phyloP scores from a whole-genome alignment of 1,140 invertebrate species.

The Himalopsyche phryganea region DNA sequence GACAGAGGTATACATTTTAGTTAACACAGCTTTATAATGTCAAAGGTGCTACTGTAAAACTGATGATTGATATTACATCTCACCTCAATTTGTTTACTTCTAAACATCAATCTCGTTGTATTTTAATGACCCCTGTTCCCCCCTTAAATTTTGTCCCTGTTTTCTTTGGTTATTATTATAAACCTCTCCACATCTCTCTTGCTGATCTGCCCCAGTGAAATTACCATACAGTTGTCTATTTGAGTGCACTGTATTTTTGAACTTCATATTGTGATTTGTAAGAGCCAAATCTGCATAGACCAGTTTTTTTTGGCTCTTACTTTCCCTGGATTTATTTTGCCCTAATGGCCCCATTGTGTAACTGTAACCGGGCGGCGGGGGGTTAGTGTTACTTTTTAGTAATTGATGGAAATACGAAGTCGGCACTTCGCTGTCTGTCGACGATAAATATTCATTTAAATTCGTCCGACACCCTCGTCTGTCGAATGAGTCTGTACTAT shows the following conservation, averaged over 20 bases:
- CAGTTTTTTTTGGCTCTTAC: slow-evolving; percentile 46
- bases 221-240: slow-evolving; percentile 54
- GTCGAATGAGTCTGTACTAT: slow-evolving; percentile 44
- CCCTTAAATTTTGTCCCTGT: slow-evolving; percentile 37
- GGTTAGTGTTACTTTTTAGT: slow-evolving; percentile 46
- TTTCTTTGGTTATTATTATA: slow-evolving; percentile 42
- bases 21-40: too few relatives aligned
- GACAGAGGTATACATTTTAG: too few relatives aligned
- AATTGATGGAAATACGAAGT: slow-evolving; percentile 48
- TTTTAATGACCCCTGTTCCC: slow-evolving; percentile 67
- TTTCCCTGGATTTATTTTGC: slow-evolving; percentile 37
- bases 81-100: slow-evolving; percentile 27
- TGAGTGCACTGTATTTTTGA: slow-evolving; percentile 55
- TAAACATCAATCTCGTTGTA: slow-evolving; percentile 80
- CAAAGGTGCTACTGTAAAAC: too few relatives aligned
- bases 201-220: slow-evolving; percentile 43
- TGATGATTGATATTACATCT: too few relatives aligned
- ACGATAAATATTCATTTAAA: slow-evolving; percentile 45
- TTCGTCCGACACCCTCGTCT: slow-evolving; percentile 50
- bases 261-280: slow-evolving; percentile 54
- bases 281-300: slow-evolving; percentile 53
- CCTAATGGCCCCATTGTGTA: slow-evolving; percentile 39
- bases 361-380: slow-evolving; percentile 42
- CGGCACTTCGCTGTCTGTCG: slow-evolving; percentile 15
- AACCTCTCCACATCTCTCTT: slow-evolving; percentile 6